Evolutionary conservation across 2,888 invertebrate genomes (phyloP).

Genomic region (Smittia sp.): DNA sequence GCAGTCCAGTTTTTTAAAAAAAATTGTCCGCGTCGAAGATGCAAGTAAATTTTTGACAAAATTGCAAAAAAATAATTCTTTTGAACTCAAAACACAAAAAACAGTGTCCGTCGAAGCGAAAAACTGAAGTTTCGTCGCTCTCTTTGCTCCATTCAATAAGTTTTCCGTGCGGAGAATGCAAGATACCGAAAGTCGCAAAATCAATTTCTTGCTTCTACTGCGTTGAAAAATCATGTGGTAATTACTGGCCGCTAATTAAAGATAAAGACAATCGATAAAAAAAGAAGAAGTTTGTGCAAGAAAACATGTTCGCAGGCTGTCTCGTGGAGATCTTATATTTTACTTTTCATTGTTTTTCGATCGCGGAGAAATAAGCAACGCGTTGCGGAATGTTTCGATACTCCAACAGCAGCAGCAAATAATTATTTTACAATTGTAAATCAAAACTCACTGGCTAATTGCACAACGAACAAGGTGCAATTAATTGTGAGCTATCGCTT

Average conservation of each 20-base stretch:
- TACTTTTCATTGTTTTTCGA: background rate
- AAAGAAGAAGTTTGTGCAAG: background rate
- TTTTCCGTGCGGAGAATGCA: background rate
- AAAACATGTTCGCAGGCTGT: conserved; percentile 29
- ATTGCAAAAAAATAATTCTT: background rate
- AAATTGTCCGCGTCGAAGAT: background rate
- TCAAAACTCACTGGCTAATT: background rate
- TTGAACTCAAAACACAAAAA: background rate
- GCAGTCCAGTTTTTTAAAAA: background rate
- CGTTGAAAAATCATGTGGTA: conserved; percentile 37
- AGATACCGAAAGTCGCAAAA: background rate
- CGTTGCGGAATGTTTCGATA: background rate
- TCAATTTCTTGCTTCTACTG: conserved; percentile 22
- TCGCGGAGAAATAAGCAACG: background rate
- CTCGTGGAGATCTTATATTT: background rate
- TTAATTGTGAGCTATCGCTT: conserved; percentile 11
- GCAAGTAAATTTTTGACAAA: background rate
- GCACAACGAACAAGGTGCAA: background rate
- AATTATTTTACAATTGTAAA: conserved; percentile 8
- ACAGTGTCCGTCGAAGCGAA: conserved; percentile 29
- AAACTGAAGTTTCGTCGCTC: conserved; percentile 36
- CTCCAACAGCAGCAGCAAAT: background rate
- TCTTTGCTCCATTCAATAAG: background rate
- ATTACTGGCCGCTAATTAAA: conserved; percentile 39
- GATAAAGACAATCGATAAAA: conserved; percentile 29